Conservation (phyloP, 1,140 invertebrate genomes). For the Trypoxylus dichotomus region DNA sequence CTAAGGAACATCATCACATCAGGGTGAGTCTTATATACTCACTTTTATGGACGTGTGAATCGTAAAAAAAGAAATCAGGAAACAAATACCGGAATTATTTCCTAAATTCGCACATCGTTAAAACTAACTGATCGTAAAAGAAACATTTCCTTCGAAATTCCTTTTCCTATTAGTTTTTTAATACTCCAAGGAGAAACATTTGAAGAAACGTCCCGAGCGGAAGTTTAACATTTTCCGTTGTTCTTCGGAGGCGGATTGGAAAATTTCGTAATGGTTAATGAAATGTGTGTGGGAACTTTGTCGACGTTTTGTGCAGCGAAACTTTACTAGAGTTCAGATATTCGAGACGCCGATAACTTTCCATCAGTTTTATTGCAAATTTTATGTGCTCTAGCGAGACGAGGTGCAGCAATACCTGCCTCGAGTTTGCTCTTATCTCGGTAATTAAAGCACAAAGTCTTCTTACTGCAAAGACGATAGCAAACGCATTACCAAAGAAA, state of each 20-base stretch:
- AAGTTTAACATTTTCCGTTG: neutral
- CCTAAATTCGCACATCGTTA: constrained; percentile 6
- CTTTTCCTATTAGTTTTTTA: constrained; percentile 22
- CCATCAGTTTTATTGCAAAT: constrained; percentile 24
- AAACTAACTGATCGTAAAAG: constrained; percentile 16
- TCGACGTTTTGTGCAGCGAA: neutral
- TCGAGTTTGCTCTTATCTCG: neutral
- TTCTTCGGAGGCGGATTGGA: constrained; percentile 1
- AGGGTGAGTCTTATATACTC: neutral
- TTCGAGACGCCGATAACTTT: constrained; percentile 9
- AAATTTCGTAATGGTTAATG: constrained; percentile 11
- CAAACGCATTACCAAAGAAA: neutral
- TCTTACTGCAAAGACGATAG: neutral
- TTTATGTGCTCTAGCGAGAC: neutral
- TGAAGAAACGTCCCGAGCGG: neutral
- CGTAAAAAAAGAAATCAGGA: constrained; percentile 11
- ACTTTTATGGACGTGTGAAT: neutral
- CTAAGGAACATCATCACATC: neutral
- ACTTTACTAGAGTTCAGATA: constrained; percentile 1
- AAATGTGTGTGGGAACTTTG: constrained; percentile 1
- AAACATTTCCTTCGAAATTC: constrained; percentile 1
- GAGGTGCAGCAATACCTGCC: constrained; percentile 3
- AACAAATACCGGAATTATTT: neutral
- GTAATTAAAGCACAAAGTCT: neutral
- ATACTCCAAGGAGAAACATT: constrained; percentile 4